A percentile compares a stretch with the other conserved stretches of the same genome.
Evolutionary conservation across 2,797 vertebrate species (phyloP).

Genomic region (Bovichtus diacanthus): DNA sequence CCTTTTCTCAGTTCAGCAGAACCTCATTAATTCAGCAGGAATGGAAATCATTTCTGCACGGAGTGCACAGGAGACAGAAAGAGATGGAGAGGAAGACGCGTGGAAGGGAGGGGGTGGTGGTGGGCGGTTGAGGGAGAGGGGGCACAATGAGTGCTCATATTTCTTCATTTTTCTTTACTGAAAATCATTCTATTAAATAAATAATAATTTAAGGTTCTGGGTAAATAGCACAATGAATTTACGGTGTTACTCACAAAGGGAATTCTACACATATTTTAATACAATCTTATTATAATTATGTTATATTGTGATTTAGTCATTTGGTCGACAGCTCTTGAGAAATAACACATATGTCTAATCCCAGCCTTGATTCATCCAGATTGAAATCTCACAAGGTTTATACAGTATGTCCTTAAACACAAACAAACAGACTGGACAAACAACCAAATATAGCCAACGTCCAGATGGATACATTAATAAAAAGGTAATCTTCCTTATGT

Average conservation of each 20-base stretch:
- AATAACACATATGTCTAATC: slow-evolving; percentile 60
- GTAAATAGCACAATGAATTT: slow-evolving; percentile 49
- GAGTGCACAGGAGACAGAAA: slow-evolving; percentile 82
- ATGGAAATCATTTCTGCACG: slow-evolving; percentile 89
- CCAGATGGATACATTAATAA: slow-evolving; percentile 79
- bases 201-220: slow-evolving; percentile 47
- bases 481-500: slow-evolving; percentile 77
- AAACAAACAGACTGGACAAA: slow-evolving; percentile 60
- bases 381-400: slow-evolving; percentile 52
- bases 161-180: slow-evolving; percentile 65
- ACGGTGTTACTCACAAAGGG: slow-evolving; percentile 44
- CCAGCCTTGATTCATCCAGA: slow-evolving; percentile 51
- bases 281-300: slow-evolving; percentile 46
- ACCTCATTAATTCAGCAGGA: slow-evolving; percentile 91
- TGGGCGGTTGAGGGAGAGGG: slow-evolving; percentile 4
- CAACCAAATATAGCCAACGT: slow-evolving; percentile 71
- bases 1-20: slow-evolving; percentile 88
- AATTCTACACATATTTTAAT: slow-evolving; percentile 47
- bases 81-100: slow-evolving; percentile 77
- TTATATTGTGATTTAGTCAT: slow-evolving; percentile 39
- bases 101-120: slow-evolving; percentile 50
- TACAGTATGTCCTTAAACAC: slow-evolving; percentile 47
- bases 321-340: slow-evolving; percentile 56
- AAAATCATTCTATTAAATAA: slow-evolving; percentile 55
- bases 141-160: slow-evolving; percentile 67